Evolutionary conservation across 2,113 vertebrate genomes (phyloP), one percentile per base, ranked within the genome.

Genomic region (Thamnophis sirtalis): DNA sequence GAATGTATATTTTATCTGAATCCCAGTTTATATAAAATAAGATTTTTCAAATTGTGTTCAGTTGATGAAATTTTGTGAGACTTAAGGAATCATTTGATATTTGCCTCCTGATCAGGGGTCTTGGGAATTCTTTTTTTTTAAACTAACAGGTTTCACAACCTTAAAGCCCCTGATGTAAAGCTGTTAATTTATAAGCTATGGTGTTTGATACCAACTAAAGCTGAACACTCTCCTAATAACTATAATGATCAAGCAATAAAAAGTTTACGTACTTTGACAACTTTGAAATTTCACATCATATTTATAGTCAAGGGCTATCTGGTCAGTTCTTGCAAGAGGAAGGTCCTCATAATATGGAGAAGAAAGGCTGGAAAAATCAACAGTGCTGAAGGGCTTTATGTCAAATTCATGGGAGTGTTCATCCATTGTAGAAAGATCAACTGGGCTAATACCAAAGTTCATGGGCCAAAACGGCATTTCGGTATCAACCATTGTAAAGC

Each of bases 391-490:
- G 24, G 99, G 98, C 94, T 99, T 99, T 97, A 99, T 98, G 95
- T 99, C 98, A 22, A 98, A 98, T 80, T 98, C 97, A 93, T 99
- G 99, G 7, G 98, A 96, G 96, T 98, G 98, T 60, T 99, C 98
- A 0, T 99, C 98, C 96, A 99, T 97, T 9, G 97, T 97, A 0
- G 98, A 97, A 87, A 99, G 97, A 87, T 99, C 99, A 96, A 98
- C 94, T 0, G 98, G 95, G 93, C 96, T 98, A 92, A 99, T 98
- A 55, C 98, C 98, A 95, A 99, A 99, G 94, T 97, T 98, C 89
- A 98, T 98, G 91, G 98, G 98, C 99, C 99, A 99, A 92, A 99
- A 98, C 2, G 99, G 98, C 97, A 99, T 98, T 97, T 99, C 99
- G 80, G 98, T 99, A 97, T 99, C 99, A 95, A 99, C 99, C 99